Percentiles rank a stretch among this genome's conserved stretches.
Conservation (phyloP, 2,113 vertebrate genomes). For the Poeciliopsis retropinna region DNA sequence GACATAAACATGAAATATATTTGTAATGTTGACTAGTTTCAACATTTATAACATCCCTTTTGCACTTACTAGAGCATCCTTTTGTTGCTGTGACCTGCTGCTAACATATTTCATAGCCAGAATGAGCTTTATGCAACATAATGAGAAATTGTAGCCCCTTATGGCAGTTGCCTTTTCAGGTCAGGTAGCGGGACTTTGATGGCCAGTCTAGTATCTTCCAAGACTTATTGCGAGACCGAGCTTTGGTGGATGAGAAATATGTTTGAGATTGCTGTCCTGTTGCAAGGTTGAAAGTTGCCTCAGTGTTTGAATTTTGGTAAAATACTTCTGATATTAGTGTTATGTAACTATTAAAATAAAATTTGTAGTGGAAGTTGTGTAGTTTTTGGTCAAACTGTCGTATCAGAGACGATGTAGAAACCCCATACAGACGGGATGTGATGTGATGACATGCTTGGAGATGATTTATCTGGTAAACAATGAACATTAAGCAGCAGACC, state of each 20-base stretch:
- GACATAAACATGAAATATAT: too few relatives aligned
- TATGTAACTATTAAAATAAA: too few relatives aligned
- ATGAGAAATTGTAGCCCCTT: background rate
- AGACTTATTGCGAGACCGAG: background rate
- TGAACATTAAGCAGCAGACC: background rate
- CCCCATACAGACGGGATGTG: constrained; percentile 4
- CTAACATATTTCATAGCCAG: background rate
- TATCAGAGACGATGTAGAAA: constrained; percentile 14
- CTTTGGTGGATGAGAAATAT: background rate
- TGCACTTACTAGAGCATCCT: too few relatives aligned
- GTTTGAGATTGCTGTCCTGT: background rate
- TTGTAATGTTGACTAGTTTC: too few relatives aligned
- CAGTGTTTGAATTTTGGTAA: too few relatives aligned
- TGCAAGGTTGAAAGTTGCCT: background rate
- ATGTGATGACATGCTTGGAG: constrained; percentile 7
- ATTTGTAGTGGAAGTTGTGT: background rate
- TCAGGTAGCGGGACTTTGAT: background rate
- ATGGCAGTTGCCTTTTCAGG: background rate
- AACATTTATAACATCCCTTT: too few relatives aligned
- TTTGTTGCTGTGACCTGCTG: background rate
- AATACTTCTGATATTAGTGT: too few relatives aligned
- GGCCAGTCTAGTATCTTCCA: background rate
- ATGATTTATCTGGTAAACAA: background rate
- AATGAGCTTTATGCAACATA: background rate
- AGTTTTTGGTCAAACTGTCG: background rate